Evolutionary conservation across 2,888 invertebrate species (phyloP), one percentile per base, ranked within the genome.

Genomic region (Zonitis immaculata): DNA sequence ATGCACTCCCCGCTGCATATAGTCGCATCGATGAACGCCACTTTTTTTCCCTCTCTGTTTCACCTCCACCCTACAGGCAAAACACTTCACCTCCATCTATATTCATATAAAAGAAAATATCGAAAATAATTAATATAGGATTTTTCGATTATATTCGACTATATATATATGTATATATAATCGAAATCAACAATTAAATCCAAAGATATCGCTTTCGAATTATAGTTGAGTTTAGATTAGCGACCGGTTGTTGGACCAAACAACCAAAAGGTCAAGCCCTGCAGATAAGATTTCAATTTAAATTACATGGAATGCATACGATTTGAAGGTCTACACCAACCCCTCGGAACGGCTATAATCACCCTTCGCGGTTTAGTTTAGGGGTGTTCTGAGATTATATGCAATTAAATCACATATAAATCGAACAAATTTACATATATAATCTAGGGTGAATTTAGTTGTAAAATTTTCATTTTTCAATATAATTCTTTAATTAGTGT

Each of bases 261-360:
- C 59, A 63, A 62, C 61, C 62, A 63, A 65, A 66, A 66, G 68
- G 67, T 67, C 64, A 58, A 60, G 64, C 63, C 66, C 64, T 55
- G 51, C 56, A 68, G 70, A 70, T 70, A 70, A 69, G 68, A 66
- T 70, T 68, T 67, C 70, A 68, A 68, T 69, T 68, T 68, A 68
- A 68, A 68, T 70, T 67, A 67, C 65, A 66, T 60, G 64, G 65
- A 64, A 59, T 54, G 56, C 56, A 54, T 56, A 60, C n/a, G n/a
- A n/a, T 57, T 59, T 62, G 56, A 58, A 59, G 56, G 59, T 8
- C n/a, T 28, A 28, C n/a, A n/a, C 43, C 26, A 20, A 28, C 46
- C 51, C 28, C 42, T 14, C 16, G 18, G n/a, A n/a, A n/a, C n/a
- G n/a, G n/a, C n/a, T 27, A 9, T 18, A 26, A 46, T 28, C 39